Base-by-base conservation (phyloP, 23 tunicate species). In the Botrylloides violaceus region DNA sequence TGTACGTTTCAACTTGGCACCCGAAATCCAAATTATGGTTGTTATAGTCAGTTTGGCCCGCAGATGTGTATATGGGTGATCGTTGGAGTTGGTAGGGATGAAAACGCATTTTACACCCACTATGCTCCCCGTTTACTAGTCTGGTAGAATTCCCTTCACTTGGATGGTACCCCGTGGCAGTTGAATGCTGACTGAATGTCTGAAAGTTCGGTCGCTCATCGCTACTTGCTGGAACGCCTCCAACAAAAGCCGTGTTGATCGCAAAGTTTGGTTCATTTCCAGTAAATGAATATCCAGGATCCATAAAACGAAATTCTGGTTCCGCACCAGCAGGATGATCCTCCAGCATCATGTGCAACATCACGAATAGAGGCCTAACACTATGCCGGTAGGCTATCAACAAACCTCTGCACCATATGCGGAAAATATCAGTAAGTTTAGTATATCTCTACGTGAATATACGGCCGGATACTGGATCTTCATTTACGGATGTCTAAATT, bases 281-380 rank as follows among this genome's bases (percentile, higher is more conserved):
- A 9, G 15, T 15, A 43, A 7, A 43, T 9, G 53, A 43, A 43
- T 43, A 43, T 43, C 53, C 53, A 9, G 53, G 53, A 43, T 43
- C 53, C 9, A 43, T 43, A 15, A 43, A 43, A 43, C 53, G 53
- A 43, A 43, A 43, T 43, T 43, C 53, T 43, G 36, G 58, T n/a
- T 68, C 74, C 30, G 58, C 6, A 68, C 28, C 28, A 19, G 47
- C 49, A 26, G 74, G 74, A 0, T 7, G 19, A 37, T 68, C 74
- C 28, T 68, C 74, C 74, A 68, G 24, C 74, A 68, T 68, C 74
- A 68, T 68, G 24, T 68, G 74, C 47, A 68, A 68, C 74, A 68
- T 68, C 30, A 7, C 33, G n/a, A n/a, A n/a, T n/a, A n/a, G n/a
- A n/a, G n/a, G n/a, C n/a, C n/a, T n/a, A n/a, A n/a, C n/a, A n/a